Conservation (phyloP, 2,113 vertebrate genomes). For the Corythaixoides concolor region DNA sequence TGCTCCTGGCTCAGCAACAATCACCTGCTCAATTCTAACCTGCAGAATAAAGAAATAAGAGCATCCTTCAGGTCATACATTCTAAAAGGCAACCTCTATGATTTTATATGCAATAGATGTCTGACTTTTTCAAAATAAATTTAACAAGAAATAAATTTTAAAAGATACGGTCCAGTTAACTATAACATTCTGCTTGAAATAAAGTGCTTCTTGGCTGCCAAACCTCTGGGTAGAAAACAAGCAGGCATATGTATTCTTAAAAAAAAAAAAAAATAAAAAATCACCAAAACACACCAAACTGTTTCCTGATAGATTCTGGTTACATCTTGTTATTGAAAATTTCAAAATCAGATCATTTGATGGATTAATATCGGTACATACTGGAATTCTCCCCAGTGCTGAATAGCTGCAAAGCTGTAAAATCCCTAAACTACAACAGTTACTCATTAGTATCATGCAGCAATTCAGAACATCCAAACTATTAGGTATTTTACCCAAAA, state of each 20-base stretch:
- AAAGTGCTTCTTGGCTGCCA: background rate
- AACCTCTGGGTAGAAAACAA: background rate
- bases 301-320: background rate
- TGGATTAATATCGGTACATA: background rate
- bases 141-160: background rate
- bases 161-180: background rate
- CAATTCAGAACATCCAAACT: background rate
- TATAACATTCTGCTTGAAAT: background rate
- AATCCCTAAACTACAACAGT: background rate
- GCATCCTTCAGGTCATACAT: background rate
- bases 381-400: background rate
- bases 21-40: slow-evolving; percentile 98
- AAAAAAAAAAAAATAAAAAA: background rate
- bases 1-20: slow-evolving; percentile 93
- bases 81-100: background rate
- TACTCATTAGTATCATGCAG: background rate
- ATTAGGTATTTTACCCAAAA: background rate
- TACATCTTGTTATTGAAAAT: background rate
- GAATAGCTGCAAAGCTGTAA: background rate
- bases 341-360: background rate
- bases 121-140: background rate
- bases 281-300: too few relatives aligned
- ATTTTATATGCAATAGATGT: background rate
- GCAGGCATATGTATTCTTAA: background rate
- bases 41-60: slow-evolving; percentile 62